Conservation (phyloP, 23 tunicate species). For the Halocynthia aurantium region DNA sequence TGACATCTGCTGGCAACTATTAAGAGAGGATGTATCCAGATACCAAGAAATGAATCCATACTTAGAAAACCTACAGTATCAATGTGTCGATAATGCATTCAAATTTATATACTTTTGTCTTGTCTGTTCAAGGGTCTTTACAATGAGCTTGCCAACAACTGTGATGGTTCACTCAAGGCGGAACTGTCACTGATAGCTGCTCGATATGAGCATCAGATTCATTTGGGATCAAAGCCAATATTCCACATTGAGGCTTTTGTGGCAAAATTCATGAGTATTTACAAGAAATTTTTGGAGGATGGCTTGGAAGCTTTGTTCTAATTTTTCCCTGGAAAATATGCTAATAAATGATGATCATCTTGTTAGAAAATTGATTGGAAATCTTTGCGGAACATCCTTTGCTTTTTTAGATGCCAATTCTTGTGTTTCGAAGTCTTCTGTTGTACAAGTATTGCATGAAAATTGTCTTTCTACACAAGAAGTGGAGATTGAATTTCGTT, state of each 20-base stretch:
- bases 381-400: too few relatives aligned
- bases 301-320: slow-evolving; percentile 77
- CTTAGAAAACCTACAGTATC: background rate
- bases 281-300: slow-evolving; percentile 85
- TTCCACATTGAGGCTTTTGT: slow-evolving; percentile 91
- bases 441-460: too few relatives aligned
- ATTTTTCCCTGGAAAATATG: too few relatives aligned
- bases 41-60: too few relatives aligned
- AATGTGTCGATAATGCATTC: background rate
- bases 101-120: background rate
- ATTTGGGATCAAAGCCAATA: slow-evolving; percentile 76
- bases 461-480: too few relatives aligned
- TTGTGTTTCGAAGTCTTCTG: too few relatives aligned
- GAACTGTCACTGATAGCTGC: slow-evolving; percentile 82
- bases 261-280: slow-evolving; percentile 79
- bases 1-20: too few relatives aligned
- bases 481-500: too few relatives aligned
- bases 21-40: too few relatives aligned
- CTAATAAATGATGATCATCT: too few relatives aligned
- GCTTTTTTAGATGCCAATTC: too few relatives aligned
- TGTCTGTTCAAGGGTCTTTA: slow-evolving; percentile 56
- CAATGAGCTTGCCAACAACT: slow-evolving; percentile 65
- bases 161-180: slow-evolving; percentile 78
- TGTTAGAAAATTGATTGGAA: background rate
- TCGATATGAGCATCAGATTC: slow-evolving; percentile 72